phyloP scores from a whole-genome alignment of 2,888 invertebrate species.

The Metellina segmentata region DNA sequence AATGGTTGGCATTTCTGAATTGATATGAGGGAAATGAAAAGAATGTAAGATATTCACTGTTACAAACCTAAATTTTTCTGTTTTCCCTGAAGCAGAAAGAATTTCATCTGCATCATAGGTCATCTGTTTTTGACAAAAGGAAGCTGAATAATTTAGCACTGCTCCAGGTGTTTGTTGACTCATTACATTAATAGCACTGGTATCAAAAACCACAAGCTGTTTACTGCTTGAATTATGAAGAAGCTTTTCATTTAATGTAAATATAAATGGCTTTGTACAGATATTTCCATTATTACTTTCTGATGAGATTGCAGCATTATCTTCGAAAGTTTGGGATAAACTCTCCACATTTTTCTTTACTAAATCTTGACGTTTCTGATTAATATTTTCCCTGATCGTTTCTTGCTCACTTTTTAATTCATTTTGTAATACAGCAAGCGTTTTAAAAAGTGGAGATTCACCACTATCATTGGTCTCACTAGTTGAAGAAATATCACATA shows the following conservation, averaged over 20 bases:
- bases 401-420: no score
- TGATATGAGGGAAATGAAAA: no score
- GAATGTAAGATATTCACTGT: no score
- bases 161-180: not conserved
- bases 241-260: conserved; percentile 46
- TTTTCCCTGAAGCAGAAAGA: not conserved
- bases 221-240: conserved; percentile 17
- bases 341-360: no score
- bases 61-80: conserved; percentile 5
- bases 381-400: no score
- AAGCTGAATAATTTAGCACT: not conserved
- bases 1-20: no score
- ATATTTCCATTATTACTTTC: not conserved
- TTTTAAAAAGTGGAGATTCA: no score
- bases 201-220: conserved; percentile 21
- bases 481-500: no score
- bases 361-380: no score
- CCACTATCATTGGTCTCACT: no score
- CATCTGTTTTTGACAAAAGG: conserved; percentile 1
- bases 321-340: not conserved
- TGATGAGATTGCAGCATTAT: not conserved
- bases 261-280: not conserved
- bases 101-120: not conserved
- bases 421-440: no score
- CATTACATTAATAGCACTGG: not conserved